Conservation (phyloP, 1,140 invertebrate genomes). For the Nymphalis io region DNA sequence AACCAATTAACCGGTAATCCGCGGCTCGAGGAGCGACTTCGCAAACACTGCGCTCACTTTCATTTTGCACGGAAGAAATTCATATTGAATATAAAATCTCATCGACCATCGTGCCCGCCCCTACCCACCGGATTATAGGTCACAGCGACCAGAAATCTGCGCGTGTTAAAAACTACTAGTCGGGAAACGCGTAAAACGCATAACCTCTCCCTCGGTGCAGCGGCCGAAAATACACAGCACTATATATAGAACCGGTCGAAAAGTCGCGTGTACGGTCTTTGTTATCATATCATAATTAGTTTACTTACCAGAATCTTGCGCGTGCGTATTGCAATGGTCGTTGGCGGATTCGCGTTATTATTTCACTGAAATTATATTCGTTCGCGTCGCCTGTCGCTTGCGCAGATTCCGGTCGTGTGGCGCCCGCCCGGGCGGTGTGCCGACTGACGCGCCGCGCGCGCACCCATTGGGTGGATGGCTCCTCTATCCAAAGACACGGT, state of each 20-base stretch:
- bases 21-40: slow-evolving; percentile 38
- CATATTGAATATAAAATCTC: not conserved
- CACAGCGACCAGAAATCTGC: slow-evolving; percentile 27
- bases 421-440: slow-evolving; percentile 78
- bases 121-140: slow-evolving; percentile 34
- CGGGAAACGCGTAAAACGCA: slow-evolving; percentile 55
- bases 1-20: slow-evolving; percentile 60
- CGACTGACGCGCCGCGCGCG: slow-evolving; percentile 67
- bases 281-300: slow-evolving; percentile 24
- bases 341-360: slow-evolving; percentile 66
- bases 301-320: slow-evolving; percentile 75
- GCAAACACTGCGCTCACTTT: slow-evolving; percentile 56
- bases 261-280: slow-evolving; percentile 7
- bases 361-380: slow-evolving; percentile 70
- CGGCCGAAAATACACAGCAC: slow-evolving; percentile 62
- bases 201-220: slow-evolving; percentile 59
- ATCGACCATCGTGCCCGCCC: slow-evolving; percentile 1
- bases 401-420: slow-evolving; percentile 77
- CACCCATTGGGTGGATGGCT: slow-evolving; percentile 34
- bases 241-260: slow-evolving; percentile 44
- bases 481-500: slow-evolving; percentile 32
- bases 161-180: slow-evolving; percentile 44
- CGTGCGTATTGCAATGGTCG: slow-evolving; percentile 57
- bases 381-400: slow-evolving; percentile 65
- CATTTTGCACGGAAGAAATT: slow-evolving; percentile 47